A percentile compares a stretch with the other conserved stretches of the same genome.
Evolutionary conservation across 2,797 vertebrate species (phyloP).

Genomic region (Emydoidea blandingii): DNA sequence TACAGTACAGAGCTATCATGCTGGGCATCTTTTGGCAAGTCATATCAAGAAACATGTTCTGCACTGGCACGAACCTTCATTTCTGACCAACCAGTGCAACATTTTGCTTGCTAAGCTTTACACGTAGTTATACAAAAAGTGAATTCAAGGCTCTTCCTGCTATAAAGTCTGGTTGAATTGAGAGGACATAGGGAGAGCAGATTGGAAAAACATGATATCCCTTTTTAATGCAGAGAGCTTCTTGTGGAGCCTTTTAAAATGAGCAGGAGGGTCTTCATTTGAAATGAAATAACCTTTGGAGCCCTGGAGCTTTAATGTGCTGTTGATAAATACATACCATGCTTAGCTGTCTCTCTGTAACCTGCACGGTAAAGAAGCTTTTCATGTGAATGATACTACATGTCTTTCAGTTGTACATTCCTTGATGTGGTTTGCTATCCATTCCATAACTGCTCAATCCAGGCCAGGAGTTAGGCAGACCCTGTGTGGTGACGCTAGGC

Average conservation of each 20-base stretch:
- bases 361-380: constrained; percentile 46
- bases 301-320: constrained; percentile 62
- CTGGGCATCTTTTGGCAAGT: not conserved
- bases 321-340: constrained; percentile 70
- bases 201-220: not conserved
- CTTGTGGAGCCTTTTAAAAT: constrained; percentile 49
- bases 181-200: not conserved
- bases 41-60: not conserved
- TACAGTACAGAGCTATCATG: not conserved
- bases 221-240: constrained; percentile 49
- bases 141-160: not conserved
- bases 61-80: not conserved
- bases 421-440: constrained; percentile 16
- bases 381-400: constrained; percentile 10
- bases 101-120: not conserved
- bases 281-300: constrained; percentile 71
- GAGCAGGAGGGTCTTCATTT: constrained; percentile 60
- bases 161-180: not conserved
- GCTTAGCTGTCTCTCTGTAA: constrained; percentile 55
- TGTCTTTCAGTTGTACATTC: constrained; percentile 49
- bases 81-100: not conserved
- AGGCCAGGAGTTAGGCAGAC: constrained; percentile 45
- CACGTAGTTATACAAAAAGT: not conserved
- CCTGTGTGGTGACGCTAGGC: not conserved
- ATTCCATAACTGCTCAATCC: constrained; percentile 29